Evolutionary conservation across 2,797 vertebrate genomes (phyloP), one percentile per base, ranked within the genome.

Genomic region (Fistularia commersonii): DNA sequence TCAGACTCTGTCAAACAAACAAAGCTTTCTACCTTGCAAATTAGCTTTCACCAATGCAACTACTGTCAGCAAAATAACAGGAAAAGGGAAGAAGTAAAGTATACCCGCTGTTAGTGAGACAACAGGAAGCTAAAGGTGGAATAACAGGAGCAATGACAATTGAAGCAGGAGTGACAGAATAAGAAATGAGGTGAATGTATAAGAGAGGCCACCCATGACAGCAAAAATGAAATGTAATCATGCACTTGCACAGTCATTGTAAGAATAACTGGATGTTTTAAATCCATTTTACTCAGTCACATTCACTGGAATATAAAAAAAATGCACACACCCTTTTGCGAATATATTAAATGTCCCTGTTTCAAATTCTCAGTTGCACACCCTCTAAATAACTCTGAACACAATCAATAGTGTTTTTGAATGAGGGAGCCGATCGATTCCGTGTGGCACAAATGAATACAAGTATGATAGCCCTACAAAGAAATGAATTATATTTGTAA

Each of bases 11-110:
- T 76, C 79, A 81, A 85, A 95, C 93, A 94, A 72, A 93, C 82
- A 91, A 88, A 88, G 86, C 93, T 92, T 92, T 98, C 95, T 97
- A 97, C 94, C 96, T 97, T 96, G 95, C 92, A 97, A 94, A 92
- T 97, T 94, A 95, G 96, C 95, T 96, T 96, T 97, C 94, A 94
- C 96, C 95, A 98, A 94, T 93, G 93, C 91, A 94, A 97, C 95
- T 95, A 89, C 95, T 95, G 95, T 91, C 92, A 68, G 87, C 76
- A 91, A 94, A 94, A 92, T 87, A 92, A 93, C 74, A 61, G 88
- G 84, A 93, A 94, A 6, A 33, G 91, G 92, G 91, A 93, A 94
- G 91, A 94, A 93, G 92, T 91, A 95, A 93, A 96, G 92, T 91
- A 93, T 91, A 95, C 77, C 90, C 91, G 90, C 92, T 91, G 92